A percentile compares a stretch with the other conserved stretches of the same genome.
Conservation (phyloP, 1,140 invertebrate species). For the Triops cancriformis region DNA sequence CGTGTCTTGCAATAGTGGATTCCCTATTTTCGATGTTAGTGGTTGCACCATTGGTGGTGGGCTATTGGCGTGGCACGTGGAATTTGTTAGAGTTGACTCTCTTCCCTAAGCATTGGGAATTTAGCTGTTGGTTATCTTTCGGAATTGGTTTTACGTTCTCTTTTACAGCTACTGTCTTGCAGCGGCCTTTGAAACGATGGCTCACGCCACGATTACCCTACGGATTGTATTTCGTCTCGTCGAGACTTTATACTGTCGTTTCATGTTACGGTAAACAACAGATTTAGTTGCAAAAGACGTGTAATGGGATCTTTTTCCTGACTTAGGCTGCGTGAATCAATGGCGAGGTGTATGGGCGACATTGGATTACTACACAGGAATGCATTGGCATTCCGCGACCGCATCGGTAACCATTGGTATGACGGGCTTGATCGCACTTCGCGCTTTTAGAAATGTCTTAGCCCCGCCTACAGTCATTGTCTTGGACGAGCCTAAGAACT, state of each 20-base stretch:
- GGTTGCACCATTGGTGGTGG: constrained; percentile 66
- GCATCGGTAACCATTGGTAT: constrained; percentile 52
- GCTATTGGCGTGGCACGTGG: constrained; percentile 79
- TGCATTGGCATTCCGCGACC: constrained; percentile 47
- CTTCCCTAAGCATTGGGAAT: constrained; percentile 47
- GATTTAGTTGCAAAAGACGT: background rate
- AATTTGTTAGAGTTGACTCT: constrained; percentile 63
- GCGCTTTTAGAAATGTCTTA: constrained; percentile 65
- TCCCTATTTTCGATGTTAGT: constrained; percentile 58
- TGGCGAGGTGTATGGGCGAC: constrained; percentile 73
- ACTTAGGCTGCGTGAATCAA: constrained; percentile 58
- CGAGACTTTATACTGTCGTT: constrained; percentile 61
- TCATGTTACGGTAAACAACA: constrained; percentile 48
- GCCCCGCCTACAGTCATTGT: constrained; percentile 67
- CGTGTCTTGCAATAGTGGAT: constrained; percentile 53
- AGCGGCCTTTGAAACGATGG: constrained; percentile 18
- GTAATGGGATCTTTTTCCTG: constrained; percentile 35
- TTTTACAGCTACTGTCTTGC: constrained; percentile 51
- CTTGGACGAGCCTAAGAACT: constrained; percentile 60
- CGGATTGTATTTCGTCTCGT: constrained; percentile 55
- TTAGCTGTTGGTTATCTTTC: constrained; percentile 56
- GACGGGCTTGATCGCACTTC: constrained; percentile 52
- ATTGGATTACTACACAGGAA: constrained; percentile 59
- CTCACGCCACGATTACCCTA: constrained; percentile 35
- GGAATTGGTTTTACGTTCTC: constrained; percentile 57